Percentiles rank a stretch among this genome's conserved stretches.
These are phyloP conservation scores for Strix uralensis DNA, from an alignment of 2,113 vertebrate genomes.

Conservation along the genomic window DNA sequence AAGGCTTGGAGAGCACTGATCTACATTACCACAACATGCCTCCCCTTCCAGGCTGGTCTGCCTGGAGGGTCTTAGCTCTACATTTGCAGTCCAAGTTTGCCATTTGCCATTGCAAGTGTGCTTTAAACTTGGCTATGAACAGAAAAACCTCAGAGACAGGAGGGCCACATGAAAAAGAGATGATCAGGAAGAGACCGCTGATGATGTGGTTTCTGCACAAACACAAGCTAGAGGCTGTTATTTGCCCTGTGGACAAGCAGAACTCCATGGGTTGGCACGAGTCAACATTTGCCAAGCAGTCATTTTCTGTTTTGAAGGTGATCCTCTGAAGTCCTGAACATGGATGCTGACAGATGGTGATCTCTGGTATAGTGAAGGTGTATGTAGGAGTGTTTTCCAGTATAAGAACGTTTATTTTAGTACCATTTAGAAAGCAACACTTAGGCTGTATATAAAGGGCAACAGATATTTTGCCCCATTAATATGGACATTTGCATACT, in stretches of 20 bases:
- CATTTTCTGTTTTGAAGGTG: neutral
- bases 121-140: neutral
- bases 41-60: neutral
- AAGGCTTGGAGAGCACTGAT: neutral
- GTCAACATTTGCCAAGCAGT: neutral
- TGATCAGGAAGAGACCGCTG: neutral
- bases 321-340: neutral
- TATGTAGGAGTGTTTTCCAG: neutral
- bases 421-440: neutral
- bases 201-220: neutral
- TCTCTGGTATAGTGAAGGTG: neutral
- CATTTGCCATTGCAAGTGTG: neutral
- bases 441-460: neutral
- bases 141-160: neutral
- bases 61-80: neutral
- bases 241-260: neutral
- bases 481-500: neutral
- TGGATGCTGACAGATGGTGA: neutral
- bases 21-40: neutral
- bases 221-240: neutral
- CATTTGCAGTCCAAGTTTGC: neutral
- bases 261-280: neutral
- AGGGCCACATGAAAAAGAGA: neutral
- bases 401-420: neutral
- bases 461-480: neutral